phyloP scores from a whole-genome alignment of 2,888 invertebrate genomes.

The Morpho helenor region DNA sequence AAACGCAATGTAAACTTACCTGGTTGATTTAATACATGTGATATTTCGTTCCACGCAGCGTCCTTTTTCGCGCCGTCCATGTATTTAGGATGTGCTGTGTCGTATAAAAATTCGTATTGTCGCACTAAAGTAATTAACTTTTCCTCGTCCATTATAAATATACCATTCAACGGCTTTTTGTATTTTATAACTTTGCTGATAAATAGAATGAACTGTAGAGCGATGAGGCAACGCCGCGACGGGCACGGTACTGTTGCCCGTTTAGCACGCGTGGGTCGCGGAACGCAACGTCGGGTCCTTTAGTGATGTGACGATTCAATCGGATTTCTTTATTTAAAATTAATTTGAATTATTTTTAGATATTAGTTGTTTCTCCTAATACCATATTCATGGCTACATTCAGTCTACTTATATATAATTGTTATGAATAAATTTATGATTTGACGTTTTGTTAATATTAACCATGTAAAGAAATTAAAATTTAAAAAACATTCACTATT shows the following conservation, averaged over 20 bases:
- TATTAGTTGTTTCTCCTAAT: too few relatives aligned
- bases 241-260: slow-evolving; percentile 17
- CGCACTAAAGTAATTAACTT: slow-evolving; percentile 18
- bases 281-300: background rate
- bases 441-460: too few relatives aligned
- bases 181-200: too few relatives aligned
- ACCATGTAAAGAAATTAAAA: too few relatives aligned
- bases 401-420: too few relatives aligned
- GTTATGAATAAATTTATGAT: too few relatives aligned
- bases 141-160: slow-evolving; percentile 4
- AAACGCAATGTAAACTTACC: slow-evolving; percentile 8
- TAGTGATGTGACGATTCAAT: slow-evolving; percentile 2
- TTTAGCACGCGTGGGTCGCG: slow-evolving; percentile 20
- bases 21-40: slow-evolving; percentile 23
- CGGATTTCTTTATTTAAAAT: too few relatives aligned
- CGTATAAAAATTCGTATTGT: slow-evolving; percentile 29
- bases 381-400: too few relatives aligned
- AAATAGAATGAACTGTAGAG: background rate
- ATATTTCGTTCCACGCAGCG: slow-evolving; percentile 27
- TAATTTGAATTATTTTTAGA: too few relatives aligned
- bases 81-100: slow-evolving; percentile 32
- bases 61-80: slow-evolving; percentile 34
- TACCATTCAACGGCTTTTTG: too few relatives aligned
- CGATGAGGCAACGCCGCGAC: slow-evolving; percentile 13
- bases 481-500: too few relatives aligned